A percentile compares a stretch with the other conserved stretches of the same genome.
Conservation (phyloP, 2,888 invertebrate genomes). For the Alloplasta piceator region DNA sequence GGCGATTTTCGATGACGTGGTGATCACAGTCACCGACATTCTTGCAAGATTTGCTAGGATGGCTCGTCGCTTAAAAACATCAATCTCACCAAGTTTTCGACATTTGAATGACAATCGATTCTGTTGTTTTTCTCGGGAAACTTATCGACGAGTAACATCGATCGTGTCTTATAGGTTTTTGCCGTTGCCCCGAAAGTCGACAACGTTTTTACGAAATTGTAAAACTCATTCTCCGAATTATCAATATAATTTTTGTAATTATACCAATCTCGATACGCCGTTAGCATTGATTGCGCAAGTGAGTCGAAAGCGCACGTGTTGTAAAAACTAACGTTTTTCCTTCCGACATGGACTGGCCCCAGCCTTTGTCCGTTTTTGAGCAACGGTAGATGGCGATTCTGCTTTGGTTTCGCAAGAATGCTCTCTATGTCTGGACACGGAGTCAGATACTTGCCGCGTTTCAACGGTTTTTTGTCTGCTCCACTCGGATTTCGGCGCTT, state of each 20-base stretch:
- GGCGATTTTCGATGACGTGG: background rate
- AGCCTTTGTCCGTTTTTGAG: no score
- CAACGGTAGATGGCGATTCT: no score
- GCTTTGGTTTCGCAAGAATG: background rate
- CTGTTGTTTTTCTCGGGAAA: background rate
- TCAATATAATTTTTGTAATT: slow-evolving; percentile 19
- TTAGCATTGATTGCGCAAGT: slow-evolving; percentile 39
- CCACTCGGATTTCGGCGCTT: background rate
- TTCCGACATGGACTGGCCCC: no score
- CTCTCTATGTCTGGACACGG: slow-evolving; percentile 38
- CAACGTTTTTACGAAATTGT: slow-evolving; percentile 25
- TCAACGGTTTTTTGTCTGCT: slow-evolving; percentile 1
- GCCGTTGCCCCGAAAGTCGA: slow-evolving; percentile 19
- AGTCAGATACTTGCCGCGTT: slow-evolving; percentile 40
- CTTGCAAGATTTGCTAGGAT: background rate
- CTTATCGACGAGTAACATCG: background rate
- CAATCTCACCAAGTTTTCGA: background rate
- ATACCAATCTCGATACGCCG: slow-evolving; percentile 33
- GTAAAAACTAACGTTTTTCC: no score
- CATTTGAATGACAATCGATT: slow-evolving; percentile 7
- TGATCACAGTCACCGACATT: slow-evolving; percentile 2
- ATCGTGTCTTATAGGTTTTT: slow-evolving; percentile 17
- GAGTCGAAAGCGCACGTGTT: no score
- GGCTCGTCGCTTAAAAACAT: slow-evolving; percentile 9
- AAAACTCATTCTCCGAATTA: slow-evolving; percentile 5